Evolutionary conservation across 2,888 invertebrate species (phyloP).

Genomic region (Idaea straminata): DNA sequence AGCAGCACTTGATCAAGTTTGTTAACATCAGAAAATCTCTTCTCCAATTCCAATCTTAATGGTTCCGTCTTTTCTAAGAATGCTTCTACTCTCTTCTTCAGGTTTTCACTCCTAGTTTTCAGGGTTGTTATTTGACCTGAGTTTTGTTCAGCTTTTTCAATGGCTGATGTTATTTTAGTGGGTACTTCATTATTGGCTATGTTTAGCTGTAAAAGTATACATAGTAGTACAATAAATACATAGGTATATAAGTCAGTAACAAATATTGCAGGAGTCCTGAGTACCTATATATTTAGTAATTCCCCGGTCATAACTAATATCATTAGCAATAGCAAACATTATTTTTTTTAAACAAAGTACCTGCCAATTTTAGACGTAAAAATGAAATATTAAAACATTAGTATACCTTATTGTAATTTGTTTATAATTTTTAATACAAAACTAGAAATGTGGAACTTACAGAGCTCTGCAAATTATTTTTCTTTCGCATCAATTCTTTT

Average conservation of each 20-base stretch:
- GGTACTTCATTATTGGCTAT: conserved; percentile 82
- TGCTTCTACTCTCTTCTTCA: conserved; percentile 59
- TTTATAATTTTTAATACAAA: too few species aligned
- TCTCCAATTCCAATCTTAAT: conserved; percentile 67
- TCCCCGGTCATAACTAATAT: too few species aligned
- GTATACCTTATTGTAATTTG: too few species aligned
- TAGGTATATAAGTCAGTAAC: background rate
- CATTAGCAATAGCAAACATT: too few species aligned
- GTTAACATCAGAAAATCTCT: conserved; percentile 64
- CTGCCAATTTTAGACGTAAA: too few species aligned
- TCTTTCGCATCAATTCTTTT: conserved; percentile 48
- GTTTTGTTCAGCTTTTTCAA: conserved; percentile 82
- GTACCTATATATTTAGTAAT: too few species aligned
- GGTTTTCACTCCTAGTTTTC: conserved; percentile 66
- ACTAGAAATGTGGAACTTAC: conserved; percentile 41
- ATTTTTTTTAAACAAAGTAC: too few species aligned
- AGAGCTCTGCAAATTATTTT: conserved; percentile 49
- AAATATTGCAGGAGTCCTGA: too few species aligned
- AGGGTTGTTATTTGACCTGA: conserved; percentile 71
- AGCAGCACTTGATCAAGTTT: conserved; percentile 81
- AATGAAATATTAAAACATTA: too few species aligned
- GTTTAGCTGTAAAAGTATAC: conserved; percentile 74
- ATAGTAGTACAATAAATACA: background rate
- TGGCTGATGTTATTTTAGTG: conserved; percentile 81
- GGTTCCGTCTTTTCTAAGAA: conserved; percentile 63